These are phyloP conservation scores for Ophiothrix spiculata DNA, from an alignment of 35 echinoderm and acorn worm species.

Conservation along the genomic window DNA sequence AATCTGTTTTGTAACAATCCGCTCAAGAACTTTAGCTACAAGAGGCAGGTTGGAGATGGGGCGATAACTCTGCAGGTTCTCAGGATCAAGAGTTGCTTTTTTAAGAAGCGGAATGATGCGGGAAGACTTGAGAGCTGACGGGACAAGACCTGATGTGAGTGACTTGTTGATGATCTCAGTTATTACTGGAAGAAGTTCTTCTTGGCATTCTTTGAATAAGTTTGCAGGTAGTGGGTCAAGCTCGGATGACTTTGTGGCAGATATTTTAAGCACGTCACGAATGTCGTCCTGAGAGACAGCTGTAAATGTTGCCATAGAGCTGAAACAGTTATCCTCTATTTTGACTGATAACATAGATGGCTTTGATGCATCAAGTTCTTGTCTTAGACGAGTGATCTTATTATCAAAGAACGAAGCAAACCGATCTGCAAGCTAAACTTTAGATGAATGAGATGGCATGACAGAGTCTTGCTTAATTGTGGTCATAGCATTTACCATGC, in stretches of 20 bases:
- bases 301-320: not conserved
- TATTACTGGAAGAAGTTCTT: conserved; percentile 19
- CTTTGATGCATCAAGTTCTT: not conserved
- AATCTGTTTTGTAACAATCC: conserved; percentile 27
- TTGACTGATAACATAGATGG: not conserved
- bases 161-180: conserved; percentile 41
- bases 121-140: conserved; percentile 22
- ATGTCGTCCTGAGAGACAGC: not conserved
- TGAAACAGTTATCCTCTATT: not conserved
- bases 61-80: conserved; percentile 35
- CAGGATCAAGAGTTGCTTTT: conserved; percentile 37
- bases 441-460: not conserved
- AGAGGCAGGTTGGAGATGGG: conserved; percentile 52
- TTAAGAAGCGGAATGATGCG: conserved; percentile 48
- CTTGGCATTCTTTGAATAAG: conserved; percentile 8
- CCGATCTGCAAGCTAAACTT: not conserved
- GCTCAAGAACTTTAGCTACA: conserved; percentile 51
- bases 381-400: not conserved
- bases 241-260: conserved; percentile 19
- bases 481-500: not conserved
- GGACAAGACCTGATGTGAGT: conserved; percentile 23
- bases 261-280: conserved; percentile 2
- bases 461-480: not conserved
- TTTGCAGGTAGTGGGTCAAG: conserved; percentile 31
- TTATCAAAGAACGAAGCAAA: not conserved